Percentiles rank a stretch among this genome's conserved stretches.
These are phyloP conservation scores for Cuculus canorus DNA, from an alignment of 2,797 vertebrate species.

Conservation along the genomic window DNA sequence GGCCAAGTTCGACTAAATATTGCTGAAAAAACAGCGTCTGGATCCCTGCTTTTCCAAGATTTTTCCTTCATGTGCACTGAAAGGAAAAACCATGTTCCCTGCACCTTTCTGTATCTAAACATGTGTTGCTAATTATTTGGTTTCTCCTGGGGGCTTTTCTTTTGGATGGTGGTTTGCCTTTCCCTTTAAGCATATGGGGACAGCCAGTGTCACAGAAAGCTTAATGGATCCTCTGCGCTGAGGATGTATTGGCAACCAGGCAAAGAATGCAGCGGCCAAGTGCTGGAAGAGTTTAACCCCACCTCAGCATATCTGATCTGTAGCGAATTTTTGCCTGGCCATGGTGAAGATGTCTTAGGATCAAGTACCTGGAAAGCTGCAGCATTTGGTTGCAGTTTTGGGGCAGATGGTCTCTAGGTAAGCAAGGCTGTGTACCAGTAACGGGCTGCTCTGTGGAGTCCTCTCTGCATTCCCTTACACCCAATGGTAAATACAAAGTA, in stretches of 20 bases:
- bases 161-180: not conserved
- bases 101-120: not conserved
- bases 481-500: not conserved
- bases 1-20: slow-evolving; percentile 16
- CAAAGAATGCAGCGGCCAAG: not conserved
- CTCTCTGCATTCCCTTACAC: not conserved
- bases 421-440: not conserved
- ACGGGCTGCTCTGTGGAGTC: not conserved
- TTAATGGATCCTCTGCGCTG: not conserved
- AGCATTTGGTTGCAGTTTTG: not conserved
- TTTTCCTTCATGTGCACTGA: not conserved
- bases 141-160: not conserved
- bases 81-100: not conserved
- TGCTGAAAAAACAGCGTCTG: not conserved
- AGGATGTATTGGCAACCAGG: not conserved
- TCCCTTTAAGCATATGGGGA: not conserved
- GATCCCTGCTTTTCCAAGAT: not conserved
- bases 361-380: not conserved
- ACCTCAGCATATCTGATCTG: not conserved
- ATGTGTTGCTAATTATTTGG: not conserved
- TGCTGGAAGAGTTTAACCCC: not conserved
- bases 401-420: not conserved
- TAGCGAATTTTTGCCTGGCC: not conserved
- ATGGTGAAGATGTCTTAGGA: not conserved
- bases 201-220: not conserved